Evolutionary conservation across 2,797 vertebrate genomes (phyloP), one percentile per base, ranked within the genome.

Genomic region (Pagetopsis macropterus): DNA sequence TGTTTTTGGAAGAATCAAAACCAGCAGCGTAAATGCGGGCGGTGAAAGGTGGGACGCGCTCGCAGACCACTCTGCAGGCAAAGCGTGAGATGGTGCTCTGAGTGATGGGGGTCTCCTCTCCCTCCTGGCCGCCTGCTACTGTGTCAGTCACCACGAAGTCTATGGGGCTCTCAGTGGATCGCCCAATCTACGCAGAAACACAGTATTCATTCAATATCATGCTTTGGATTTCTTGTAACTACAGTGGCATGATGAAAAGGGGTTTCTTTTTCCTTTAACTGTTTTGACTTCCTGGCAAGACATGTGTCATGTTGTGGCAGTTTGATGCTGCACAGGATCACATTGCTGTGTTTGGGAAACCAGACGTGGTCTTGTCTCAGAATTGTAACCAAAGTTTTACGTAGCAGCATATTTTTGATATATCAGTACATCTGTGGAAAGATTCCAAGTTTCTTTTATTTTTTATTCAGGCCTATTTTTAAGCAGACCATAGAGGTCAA

Each of bases 101-200:
- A 0, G 97, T 99, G 79, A 99, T 97, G 76, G 97, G 98, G 1
- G 95, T 91, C 72, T 99, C 98, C 9, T 99, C 98, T 0, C 93
- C 94, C 41, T 95, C 96, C 81, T 95, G 96, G 67, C 94, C 94
- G 67, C 98, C 98, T 13, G 97, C 98, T 88, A 99, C 84, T 0
- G 98, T 99, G 88, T 99, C 98, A 3, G 98, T 99, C 60, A 99
- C 98, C 64, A 99, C 98, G 86, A 98, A 99, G 93, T 99, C 98
- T 68, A 99, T 99, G 15, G 98, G 98, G 78, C 96, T 98, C 87
- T 99, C 98, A 4, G 97, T 99, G 61, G 98, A 99, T 50, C 98
- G 95, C 49, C 98, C 98, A 79, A 99, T 98, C 98, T 99, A 82
- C n/a, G 76, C 66, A 87, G 69, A 61, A 65, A 55, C 3, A 72